Evolutionary conservation across 1,140 invertebrate species (phyloP).

Genomic region (Drosophila virilis): DNA sequence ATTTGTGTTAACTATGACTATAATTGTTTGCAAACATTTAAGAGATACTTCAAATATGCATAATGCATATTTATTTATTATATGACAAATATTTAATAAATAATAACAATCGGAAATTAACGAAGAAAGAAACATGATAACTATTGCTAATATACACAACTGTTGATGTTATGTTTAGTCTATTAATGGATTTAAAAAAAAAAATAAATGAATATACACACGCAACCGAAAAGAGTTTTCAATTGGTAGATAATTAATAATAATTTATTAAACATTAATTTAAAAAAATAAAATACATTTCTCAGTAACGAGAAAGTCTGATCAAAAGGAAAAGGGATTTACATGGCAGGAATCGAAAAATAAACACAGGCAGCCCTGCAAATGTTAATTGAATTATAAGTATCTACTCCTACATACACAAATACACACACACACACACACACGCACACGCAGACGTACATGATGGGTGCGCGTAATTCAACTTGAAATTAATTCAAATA

Average conservation of each 20-base stretch:
- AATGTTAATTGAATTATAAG: no score
- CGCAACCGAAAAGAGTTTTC: conserved; percentile 18
- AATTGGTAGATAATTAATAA: not conserved
- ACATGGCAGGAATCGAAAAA: no score
- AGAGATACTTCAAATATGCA: conserved; percentile 61
- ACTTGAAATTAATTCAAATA: not conserved
- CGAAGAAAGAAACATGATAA: conserved; percentile 50
- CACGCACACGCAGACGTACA: not conserved
- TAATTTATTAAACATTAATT: not conserved
- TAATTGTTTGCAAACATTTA: conserved; percentile 74
- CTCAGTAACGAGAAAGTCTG: no score
- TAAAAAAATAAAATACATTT: not conserved
- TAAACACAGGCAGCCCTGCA: no score
- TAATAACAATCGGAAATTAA: conserved; percentile 44
- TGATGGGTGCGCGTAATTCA: conserved; percentile 6
- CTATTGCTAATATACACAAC: conserved; percentile 75
- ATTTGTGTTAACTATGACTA: conserved; percentile 79
- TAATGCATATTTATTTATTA: conserved; percentile 58
- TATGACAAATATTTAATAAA: conserved; percentile 40
- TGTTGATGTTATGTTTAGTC: conserved; percentile 82
- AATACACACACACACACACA: no score
- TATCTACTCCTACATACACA: no score
- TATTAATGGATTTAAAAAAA: conserved; percentile 68
- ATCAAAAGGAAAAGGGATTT: no score
- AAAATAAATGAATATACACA: conserved; percentile 78